These are phyloP conservation scores for Aleiodes testaceus DNA, from an alignment of 2,888 invertebrate species.

Conservation along the genomic window DNA sequence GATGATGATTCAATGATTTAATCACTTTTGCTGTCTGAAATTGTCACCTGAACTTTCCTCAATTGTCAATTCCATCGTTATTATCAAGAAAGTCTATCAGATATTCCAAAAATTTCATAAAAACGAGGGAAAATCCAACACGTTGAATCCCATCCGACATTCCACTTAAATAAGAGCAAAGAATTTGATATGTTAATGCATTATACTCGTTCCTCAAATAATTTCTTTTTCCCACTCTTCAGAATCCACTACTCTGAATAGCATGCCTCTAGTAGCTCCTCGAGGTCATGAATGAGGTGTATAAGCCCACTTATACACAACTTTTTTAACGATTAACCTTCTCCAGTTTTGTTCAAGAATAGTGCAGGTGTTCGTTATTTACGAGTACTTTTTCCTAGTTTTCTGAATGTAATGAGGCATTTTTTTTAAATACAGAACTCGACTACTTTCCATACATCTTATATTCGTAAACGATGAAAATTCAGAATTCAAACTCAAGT, in stretches of 20 bases:
- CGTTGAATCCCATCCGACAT: too few relatives aligned
- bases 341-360: constrained; percentile 5
- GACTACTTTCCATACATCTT: background rate
- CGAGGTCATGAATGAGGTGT: background rate
- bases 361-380: constrained; percentile 18
- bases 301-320: constrained; percentile 7
- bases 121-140: too few relatives aligned
- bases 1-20: too few relatives aligned
- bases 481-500: too few relatives aligned
- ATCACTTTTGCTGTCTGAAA: too few relatives aligned
- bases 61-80: too few relatives aligned
- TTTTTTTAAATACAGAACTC: constrained; percentile 1
- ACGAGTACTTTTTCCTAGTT: constrained; percentile 6
- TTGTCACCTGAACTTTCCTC: too few relatives aligned
- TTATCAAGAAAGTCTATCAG: too few relatives aligned
- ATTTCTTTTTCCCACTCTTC: constrained; percentile 3
- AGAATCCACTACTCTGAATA: background rate
- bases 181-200: too few relatives aligned
- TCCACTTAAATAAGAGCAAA: too few relatives aligned
- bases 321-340: constrained; percentile 20
- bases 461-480: too few relatives aligned
- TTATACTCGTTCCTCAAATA: background rate
- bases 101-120: too few relatives aligned
- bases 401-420: background rate
- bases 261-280: background rate